phyloP scores from a whole-genome alignment of 2,888 invertebrate genomes.

The Drosophila eohydei region DNA sequence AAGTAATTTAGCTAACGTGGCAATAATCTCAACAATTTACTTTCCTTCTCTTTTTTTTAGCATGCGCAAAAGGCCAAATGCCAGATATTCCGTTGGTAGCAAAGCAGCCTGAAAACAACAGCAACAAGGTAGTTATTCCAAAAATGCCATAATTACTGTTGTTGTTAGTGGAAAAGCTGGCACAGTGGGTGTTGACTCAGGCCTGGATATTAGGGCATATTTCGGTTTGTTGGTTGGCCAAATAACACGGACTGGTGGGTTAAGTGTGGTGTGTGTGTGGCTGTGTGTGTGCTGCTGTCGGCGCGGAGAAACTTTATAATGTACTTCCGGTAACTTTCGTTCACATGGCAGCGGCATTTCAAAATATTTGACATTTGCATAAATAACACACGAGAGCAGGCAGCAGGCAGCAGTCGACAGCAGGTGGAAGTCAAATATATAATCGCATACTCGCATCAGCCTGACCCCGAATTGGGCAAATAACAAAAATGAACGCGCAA shows the following conservation, averaged over 20 bases:
- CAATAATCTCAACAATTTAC: conserved; percentile 72
- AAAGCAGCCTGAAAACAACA: conserved; percentile 26
- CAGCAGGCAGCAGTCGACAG: conserved; percentile 22
- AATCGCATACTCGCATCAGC: conserved; percentile 23
- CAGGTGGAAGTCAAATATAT: conserved; percentile 47
- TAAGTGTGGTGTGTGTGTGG: neutral
- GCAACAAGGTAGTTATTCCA: conserved; percentile 50
- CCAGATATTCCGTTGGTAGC: conserved; percentile 45
- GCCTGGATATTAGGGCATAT: conserved; percentile 64
- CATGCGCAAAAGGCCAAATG: conserved; percentile 12
- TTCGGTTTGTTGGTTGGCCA: conserved; percentile 73
- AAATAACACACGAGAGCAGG: conserved; percentile 64
- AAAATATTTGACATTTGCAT: conserved; percentile 80
- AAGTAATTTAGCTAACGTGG: conserved; percentile 72
- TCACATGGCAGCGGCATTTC: conserved; percentile 76
- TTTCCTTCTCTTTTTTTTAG: conserved; percentile 35
- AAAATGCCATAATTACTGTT: conserved; percentile 76
- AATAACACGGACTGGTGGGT: conserved; percentile 47
- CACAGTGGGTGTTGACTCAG: conserved; percentile 15
- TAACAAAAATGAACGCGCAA: conserved; percentile 56
- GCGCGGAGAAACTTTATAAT: conserved; percentile 67
- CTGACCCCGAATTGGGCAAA: conserved; percentile 62
- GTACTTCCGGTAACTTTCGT: conserved; percentile 75
- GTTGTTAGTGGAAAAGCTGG: conserved; percentile 44
- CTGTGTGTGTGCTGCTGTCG: conserved; percentile 7